Evolutionary conservation across 2,888 invertebrate species (phyloP), one percentile per base, ranked within the genome.

Genomic region (Chrysotoxum bicinctum): DNA sequence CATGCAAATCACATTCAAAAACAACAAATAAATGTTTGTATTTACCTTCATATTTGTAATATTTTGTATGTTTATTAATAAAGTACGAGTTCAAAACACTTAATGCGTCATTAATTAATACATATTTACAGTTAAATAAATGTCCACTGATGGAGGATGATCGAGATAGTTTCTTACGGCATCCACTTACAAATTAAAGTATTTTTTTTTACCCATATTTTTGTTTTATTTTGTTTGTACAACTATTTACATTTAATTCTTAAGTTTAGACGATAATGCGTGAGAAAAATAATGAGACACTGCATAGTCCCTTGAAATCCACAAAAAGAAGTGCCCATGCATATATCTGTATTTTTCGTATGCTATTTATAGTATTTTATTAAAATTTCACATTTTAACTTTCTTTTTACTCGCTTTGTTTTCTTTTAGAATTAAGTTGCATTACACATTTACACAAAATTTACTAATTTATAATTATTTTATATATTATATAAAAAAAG

Each of bases 1-100:
- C 88, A 97, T 97, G 97, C 96, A 96, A 69, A 87, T 88, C 45
- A 64, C 76, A 6, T 80, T 73, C 35, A 85, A 80, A 40, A 19
- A 58, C 4, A 66, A 62, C 16, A 84, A 84, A 40, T 78, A 75
- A 35, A 54, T 32, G 2, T 12, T 30, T 30, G 8, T 30, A n/a
- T 52, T 52, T 52, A 52, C 26, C 23, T 66, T n/a, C n/a, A n/a
- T n/a, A 66, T 50, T 74, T 56, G 52, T 74, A 48, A 35, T 62
- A 37, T 50, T 75, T 69, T 58, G 26, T 54, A 26, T 74, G 37
- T 62, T 78, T 70, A 60, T 83, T 84, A 84, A 72, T 79, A 84
- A 84, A 84, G 75, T 84, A 84, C 84, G 84, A 84, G 72, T 84
- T 80, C 60, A 76, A 83, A 84, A 79, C 79, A 84, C 75, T 76